Conservation (phyloP, 1,140 invertebrate genomes). For the Oncopodura yosiiana region DNA sequence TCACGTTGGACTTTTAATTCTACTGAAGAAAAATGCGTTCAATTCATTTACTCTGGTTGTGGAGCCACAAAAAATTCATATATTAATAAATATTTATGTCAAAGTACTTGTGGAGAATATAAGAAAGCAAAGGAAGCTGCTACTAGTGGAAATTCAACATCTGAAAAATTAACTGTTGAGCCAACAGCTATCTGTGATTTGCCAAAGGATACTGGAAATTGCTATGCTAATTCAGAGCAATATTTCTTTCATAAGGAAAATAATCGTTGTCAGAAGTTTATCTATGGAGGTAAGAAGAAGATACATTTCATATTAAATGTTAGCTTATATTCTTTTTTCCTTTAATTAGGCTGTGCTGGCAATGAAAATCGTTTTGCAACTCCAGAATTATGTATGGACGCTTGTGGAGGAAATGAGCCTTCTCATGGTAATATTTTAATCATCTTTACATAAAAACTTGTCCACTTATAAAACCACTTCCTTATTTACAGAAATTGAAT, state of each 20-base stretch:
- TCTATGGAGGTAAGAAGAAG: slow-evolving; percentile 2
- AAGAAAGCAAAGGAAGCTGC: neutral
- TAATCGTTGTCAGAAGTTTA: slow-evolving; percentile 29
- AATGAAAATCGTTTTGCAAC: slow-evolving; percentile 39
- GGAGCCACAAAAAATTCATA: slow-evolving; percentile 31
- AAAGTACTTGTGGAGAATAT: slow-evolving; percentile 23
- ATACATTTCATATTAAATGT: neutral
- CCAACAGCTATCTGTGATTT: slow-evolving; percentile 2
- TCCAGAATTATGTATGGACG: slow-evolving; percentile 34
- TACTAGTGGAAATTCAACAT: neutral
- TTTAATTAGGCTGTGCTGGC: slow-evolving; percentile 40
- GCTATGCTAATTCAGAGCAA: slow-evolving; percentile 12
- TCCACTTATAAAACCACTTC: neutral
- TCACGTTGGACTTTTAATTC: slow-evolving; percentile 32
- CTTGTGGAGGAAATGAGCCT: slow-evolving; percentile 33
- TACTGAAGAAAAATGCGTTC: slow-evolving; percentile 21
- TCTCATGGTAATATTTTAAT: slow-evolving; percentile 6
- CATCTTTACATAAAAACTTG: neutral
- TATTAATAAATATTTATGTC: slow-evolving; percentile 18
- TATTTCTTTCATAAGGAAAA: slow-evolving; percentile 26
- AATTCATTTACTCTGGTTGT: slow-evolving; percentile 33
- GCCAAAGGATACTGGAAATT: slow-evolving; percentile 12
- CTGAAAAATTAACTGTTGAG: slow-evolving; percentile 3
- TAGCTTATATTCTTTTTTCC: slow-evolving; percentile 37
- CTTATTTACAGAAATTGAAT: slow-evolving; percentile 25